These are phyloP conservation scores for Syrphus vitripennis DNA, from an alignment of 2,888 invertebrate genomes.

Conservation along the genomic window DNA sequence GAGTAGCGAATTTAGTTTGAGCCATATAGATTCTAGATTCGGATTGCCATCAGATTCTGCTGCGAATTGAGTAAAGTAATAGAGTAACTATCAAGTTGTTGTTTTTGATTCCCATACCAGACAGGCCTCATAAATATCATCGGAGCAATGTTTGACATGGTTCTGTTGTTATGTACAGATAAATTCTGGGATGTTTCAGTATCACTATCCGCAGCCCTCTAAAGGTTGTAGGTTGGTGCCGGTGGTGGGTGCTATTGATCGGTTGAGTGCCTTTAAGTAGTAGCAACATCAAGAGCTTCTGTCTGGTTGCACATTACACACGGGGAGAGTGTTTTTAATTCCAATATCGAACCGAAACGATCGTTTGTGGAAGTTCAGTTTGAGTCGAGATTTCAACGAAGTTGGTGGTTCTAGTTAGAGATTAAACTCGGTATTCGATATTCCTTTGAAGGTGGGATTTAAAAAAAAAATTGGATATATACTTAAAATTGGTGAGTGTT, in stretches of 20 bases:
- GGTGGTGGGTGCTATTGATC: slow-evolving; percentile 46
- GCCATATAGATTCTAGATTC: slow-evolving; percentile 42
- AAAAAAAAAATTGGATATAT: neutral
- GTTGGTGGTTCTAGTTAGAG: slow-evolving; percentile 13
- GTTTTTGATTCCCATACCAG: slow-evolving; percentile 17
- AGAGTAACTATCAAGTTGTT: slow-evolving; percentile 8
- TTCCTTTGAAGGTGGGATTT: neutral
- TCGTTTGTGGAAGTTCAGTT: slow-evolving; percentile 43
- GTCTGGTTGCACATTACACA: neutral
- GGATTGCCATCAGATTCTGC: slow-evolving; percentile 4
- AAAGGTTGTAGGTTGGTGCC: neutral
- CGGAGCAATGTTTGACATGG: slow-evolving; percentile 54
- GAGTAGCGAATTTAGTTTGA: slow-evolving; percentile 46
- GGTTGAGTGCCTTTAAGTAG: slow-evolving; percentile 63
- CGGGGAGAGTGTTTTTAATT: slow-evolving; percentile 7
- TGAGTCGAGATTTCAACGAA: slow-evolving; percentile 38
- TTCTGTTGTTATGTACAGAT: slow-evolving; percentile 63
- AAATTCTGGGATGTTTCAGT: slow-evolving; percentile 53
- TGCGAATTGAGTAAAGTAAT: slow-evolving; percentile 27
- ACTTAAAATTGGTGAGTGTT: neutral
- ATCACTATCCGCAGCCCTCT: slow-evolving; percentile 1
- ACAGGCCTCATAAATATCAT: slow-evolving; percentile 64
- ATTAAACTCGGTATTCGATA: neutral
- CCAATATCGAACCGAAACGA: slow-evolving; percentile 38
- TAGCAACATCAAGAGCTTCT: neutral